Percentiles rank a stretch among this genome's conserved stretches.
Conservation (phyloP, 2,888 invertebrate species). For the Thera britannica region DNA sequence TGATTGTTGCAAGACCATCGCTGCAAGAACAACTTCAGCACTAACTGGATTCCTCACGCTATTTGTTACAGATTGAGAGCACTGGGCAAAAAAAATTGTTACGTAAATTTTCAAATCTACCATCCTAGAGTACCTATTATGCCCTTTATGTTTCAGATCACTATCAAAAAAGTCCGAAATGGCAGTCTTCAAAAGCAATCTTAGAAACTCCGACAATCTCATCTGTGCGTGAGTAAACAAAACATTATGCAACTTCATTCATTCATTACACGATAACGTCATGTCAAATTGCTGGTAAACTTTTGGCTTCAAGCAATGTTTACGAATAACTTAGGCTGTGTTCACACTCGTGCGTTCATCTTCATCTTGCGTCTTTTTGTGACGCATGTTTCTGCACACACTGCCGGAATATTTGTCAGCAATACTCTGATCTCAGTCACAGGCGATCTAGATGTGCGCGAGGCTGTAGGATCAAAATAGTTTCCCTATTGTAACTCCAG, state of each 20-base stretch:
- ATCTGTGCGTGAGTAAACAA: slow-evolving; percentile 29
- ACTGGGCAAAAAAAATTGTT: not conserved
- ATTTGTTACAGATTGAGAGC: not conserved
- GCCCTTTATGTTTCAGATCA: slow-evolving; percentile 12
- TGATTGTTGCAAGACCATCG: no score
- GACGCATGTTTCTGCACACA: no score
- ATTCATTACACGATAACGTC: slow-evolving; percentile 25
- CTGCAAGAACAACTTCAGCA: no score
- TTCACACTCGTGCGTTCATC: not conserved
- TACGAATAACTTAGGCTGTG: not conserved
- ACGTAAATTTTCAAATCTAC: slow-evolving; percentile 2
- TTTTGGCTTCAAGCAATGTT: slow-evolving; percentile 16
- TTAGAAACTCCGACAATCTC: slow-evolving; percentile 14
- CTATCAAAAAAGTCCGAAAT: slow-evolving; percentile 13
- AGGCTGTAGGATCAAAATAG: no score
- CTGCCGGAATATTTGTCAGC: no score
- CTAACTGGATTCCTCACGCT: no score
- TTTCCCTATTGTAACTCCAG: no score
- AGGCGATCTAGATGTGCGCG: no score
- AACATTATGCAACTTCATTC: slow-evolving; percentile 33
- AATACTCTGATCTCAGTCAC: no score
- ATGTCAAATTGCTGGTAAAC: slow-evolving; percentile 29
- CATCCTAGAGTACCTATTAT: not conserved
- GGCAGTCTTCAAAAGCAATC: slow-evolving; percentile 21
- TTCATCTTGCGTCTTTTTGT: no score